Evolutionary conservation across 2,113 vertebrate genomes (phyloP).

Genomic region (Ceyx melanurus): DNA sequence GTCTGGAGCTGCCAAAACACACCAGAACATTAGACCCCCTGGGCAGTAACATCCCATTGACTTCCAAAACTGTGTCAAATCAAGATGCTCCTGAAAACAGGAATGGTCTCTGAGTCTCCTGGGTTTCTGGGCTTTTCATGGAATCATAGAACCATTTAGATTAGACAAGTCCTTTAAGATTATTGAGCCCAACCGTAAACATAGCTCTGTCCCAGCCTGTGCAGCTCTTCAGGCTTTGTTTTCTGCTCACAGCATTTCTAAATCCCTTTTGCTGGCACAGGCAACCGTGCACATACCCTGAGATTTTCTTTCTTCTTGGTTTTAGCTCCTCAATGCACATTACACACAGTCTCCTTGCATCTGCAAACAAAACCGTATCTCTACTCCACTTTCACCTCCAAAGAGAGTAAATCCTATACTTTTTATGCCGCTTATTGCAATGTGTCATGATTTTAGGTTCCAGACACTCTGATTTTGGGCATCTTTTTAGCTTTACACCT

Average conservation of each 20-base stretch:
- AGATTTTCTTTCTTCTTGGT: neutral
- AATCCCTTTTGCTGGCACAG: neutral
- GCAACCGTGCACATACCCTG: neutral
- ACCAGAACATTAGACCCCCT: neutral
- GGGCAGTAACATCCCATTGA: neutral
- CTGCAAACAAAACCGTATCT: neutral
- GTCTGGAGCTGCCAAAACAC: neutral
- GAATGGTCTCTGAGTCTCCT: neutral
- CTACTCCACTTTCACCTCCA: neutral
- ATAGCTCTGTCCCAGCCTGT: neutral
- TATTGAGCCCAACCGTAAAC: neutral
- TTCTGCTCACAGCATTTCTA: neutral
- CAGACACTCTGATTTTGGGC: neutral
- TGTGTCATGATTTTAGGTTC: accelerated
- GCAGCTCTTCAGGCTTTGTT: neutral
- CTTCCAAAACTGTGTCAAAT: neutral
- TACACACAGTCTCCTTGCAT: neutral
- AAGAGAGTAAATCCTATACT: neutral
- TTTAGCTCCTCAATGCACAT: neutral
- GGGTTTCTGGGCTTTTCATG: neutral
- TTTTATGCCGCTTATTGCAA: neutral
- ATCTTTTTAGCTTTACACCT: neutral
- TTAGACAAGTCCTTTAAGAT: neutral
- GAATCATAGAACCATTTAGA: neutral
- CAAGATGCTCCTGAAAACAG: neutral